phyloP scores from a whole-genome alignment of 2,888 invertebrate genomes.

The Lasioglossum figueresi region DNA sequence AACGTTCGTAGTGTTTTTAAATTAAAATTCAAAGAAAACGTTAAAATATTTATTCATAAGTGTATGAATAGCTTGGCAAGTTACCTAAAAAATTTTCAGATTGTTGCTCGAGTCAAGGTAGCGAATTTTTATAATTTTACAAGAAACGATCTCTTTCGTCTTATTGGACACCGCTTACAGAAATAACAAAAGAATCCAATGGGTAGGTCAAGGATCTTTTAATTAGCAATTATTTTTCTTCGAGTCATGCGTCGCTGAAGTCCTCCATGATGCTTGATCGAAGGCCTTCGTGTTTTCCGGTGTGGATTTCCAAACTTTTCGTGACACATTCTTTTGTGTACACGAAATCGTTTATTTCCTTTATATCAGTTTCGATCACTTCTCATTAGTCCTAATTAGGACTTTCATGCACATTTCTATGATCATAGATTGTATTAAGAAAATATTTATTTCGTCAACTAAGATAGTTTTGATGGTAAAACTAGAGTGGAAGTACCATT shows the following conservation, averaged over 20 bases:
- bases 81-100: too few relatives aligned
- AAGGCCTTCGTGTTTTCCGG: conserved; percentile 65
- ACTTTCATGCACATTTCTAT: not conserved
- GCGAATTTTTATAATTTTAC: not conserved
- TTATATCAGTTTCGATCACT: too few relatives aligned
- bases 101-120: too few relatives aligned
- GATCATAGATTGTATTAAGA: not conserved
- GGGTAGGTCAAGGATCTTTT: conserved; percentile 53
- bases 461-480: not conserved
- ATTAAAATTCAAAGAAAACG: too few relatives aligned
- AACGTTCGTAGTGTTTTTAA: too few relatives aligned
- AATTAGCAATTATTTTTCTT: conserved; percentile 54
- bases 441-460: not conserved
- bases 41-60: too few relatives aligned
- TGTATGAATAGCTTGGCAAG: too few relatives aligned
- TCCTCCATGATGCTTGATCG: conserved; percentile 53
- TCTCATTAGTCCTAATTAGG: not conserved
- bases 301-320: conserved; percentile 20
- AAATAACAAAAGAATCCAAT: conserved; percentile 39
- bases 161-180: not conserved
- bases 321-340: conserved; percentile 23
- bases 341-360: not conserved
- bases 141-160: not conserved
- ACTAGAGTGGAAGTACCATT: not conserved
- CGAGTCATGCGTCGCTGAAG: conserved; percentile 59